Conservation (phyloP, 1,140 invertebrate species). For the Diabrotica undecimpunctata region DNA sequence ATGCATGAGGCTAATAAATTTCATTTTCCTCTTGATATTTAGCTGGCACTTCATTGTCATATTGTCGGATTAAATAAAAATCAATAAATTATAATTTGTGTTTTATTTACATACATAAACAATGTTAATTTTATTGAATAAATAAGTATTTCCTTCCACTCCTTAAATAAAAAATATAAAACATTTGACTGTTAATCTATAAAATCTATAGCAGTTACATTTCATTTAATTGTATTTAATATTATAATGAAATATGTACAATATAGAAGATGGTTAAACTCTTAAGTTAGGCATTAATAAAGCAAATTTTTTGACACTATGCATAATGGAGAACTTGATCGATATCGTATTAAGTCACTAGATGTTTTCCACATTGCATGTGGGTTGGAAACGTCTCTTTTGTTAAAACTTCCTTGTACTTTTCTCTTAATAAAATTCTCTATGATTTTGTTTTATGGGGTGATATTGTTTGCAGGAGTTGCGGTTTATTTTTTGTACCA, state of each 20-base stretch:
- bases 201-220: neutral
- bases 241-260: neutral
- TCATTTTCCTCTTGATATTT: too few species aligned
- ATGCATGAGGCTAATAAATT: too few species aligned
- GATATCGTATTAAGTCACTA: too few species aligned
- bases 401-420: neutral
- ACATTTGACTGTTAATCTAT: neutral
- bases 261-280: neutral
- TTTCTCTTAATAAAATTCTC: neutral
- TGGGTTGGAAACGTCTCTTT: too few species aligned
- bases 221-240: neutral
- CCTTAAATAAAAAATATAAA: neutral
- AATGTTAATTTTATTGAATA: conserved; percentile 1
- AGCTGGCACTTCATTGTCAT: too few species aligned
- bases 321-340: neutral
- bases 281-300: neutral
- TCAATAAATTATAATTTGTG: too few species aligned
- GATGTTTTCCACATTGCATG: too few species aligned
- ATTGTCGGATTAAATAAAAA: too few species aligned
- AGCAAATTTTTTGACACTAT: neutral
- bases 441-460: neutral
- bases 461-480: neutral
- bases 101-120: conserved; percentile 2
- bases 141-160: conserved; percentile 1
- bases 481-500: neutral